Percentiles rank a stretch among this genome's conserved stretches.
Conservation (phyloP, 2,797 vertebrate species). For the Mareca strepera region DNA sequence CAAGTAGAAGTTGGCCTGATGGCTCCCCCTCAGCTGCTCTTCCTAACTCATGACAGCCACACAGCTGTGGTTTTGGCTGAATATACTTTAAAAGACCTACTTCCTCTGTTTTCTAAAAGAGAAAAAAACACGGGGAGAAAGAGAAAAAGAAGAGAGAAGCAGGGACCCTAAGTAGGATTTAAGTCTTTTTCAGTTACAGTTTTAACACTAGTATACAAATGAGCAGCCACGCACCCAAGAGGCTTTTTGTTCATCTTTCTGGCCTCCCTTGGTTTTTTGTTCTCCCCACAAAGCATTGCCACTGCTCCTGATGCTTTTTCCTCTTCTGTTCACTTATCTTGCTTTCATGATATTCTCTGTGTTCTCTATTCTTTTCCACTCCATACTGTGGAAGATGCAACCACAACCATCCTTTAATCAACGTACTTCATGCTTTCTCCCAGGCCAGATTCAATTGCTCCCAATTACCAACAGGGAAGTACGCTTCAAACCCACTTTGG, state of each 20-base stretch:
- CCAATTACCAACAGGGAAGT: not conserved
- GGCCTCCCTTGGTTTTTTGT: not conserved
- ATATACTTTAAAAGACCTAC: not conserved
- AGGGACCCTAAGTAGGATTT: not conserved
- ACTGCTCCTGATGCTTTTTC: not conserved
- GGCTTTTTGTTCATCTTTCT: not conserved
- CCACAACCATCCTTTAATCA: not conserved
- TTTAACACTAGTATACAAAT: not conserved
- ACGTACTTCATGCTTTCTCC: not conserved
- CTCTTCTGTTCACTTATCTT: not conserved
- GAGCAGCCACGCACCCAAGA: not conserved
- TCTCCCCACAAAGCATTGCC: not conserved
- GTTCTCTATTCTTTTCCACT: not conserved
- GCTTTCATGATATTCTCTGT: not conserved
- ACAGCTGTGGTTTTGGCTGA: not conserved
- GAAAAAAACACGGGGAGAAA: not conserved
- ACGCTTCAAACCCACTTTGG: not conserved
- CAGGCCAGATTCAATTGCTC: not conserved
- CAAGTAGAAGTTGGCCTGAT: not conserved
- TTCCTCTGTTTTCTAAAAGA: not conserved
- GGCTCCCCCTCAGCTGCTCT: not conserved
- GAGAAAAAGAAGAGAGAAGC: not conserved
- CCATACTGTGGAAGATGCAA: not conserved
- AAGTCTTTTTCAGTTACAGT: not conserved
- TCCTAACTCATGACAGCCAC: not conserved